Base-by-base conservation (phyloP, 2,888 invertebrate species). In the Corbicula japonica region DNA sequence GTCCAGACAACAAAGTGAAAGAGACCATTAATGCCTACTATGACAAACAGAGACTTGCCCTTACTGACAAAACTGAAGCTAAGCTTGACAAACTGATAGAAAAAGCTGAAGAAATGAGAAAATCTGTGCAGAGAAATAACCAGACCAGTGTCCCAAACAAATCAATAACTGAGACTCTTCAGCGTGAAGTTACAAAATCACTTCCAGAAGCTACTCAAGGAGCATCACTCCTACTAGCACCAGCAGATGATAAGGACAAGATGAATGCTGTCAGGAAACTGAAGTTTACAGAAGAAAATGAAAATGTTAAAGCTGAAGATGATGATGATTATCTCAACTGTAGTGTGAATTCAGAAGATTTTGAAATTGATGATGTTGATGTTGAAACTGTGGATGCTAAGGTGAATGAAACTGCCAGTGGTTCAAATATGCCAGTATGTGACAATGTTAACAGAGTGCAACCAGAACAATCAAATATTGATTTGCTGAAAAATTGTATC, bases 11-110 rank as follows among this genome's bases (percentile, higher is more conserved):
- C 2, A 73, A 77, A 10, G 70, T 80, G 21, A 87, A 87, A 58
- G 58, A 56, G 18, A 76, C 83, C 15, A 84, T 88, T 30, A 87
- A 88, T 69, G 58, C 62, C 15, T 87, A 85, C 76, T 88, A 83
- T 70, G 88, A 89, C 75, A 76, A 85, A 41, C 85, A 88, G 61
- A 72, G 84, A 71, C 60, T 87, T 46, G 63, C 63, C 18, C 74
- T 86, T 1, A 73, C 73, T 2, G 28, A 76, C 18, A 58, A 66
- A 44, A 78, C 74, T 32, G 83, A 84, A 48, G 63, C 34, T 1
- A 75, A 78, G 41, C 80, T 86, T 15, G 83, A 86, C 35, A 58
- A 46, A 48, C 78, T 86, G 15, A 81, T 81, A 3, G 32, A 66
- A 21, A 81, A 85, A 68, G 80, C 77, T 18, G 76, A 78, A 30